phyloP scores from a whole-genome alignment of 2,113 vertebrate genomes.

The Sminthopsis crassicaudata region DNA sequence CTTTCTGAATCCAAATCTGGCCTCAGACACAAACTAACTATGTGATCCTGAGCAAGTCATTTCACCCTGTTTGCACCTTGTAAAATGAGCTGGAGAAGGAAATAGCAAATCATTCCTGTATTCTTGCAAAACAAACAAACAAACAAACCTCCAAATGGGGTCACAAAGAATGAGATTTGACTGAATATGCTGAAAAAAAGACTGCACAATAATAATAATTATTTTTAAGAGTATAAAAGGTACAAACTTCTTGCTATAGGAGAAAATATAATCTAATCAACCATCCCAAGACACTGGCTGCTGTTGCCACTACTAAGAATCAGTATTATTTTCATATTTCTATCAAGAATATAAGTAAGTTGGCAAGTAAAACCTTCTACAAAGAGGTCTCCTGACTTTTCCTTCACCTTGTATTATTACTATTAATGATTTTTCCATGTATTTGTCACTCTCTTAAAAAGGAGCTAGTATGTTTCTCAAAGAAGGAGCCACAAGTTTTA shows the following conservation, averaged over 20 bases:
- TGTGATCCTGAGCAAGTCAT: neutral
- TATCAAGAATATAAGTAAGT: neutral
- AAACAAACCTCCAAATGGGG: no score
- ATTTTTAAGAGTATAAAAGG: no score
- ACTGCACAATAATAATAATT: no score
- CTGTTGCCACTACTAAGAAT: neutral
- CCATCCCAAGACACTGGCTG: neutral
- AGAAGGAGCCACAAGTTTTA: neutral
- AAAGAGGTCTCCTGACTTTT: neutral
- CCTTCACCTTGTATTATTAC: neutral
- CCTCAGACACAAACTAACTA: neutral
- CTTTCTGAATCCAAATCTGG: neutral
- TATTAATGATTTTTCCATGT: neutral
- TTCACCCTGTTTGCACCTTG: neutral
- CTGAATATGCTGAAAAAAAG: no score
- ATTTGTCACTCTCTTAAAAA: neutral
- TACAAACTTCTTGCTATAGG: no score
- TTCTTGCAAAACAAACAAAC: no score
- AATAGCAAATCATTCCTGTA: no score
- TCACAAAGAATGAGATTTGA: no score
- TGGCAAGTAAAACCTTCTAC: neutral
- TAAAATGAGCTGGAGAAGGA: no score
- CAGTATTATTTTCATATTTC: neutral
- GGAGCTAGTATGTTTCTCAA: neutral
- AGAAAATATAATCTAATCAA: neutral